Evolutionary conservation across 1,140 invertebrate species (phyloP), one percentile per base, ranked within the genome.

Genomic region (Oryctes rhinoceros): DNA sequence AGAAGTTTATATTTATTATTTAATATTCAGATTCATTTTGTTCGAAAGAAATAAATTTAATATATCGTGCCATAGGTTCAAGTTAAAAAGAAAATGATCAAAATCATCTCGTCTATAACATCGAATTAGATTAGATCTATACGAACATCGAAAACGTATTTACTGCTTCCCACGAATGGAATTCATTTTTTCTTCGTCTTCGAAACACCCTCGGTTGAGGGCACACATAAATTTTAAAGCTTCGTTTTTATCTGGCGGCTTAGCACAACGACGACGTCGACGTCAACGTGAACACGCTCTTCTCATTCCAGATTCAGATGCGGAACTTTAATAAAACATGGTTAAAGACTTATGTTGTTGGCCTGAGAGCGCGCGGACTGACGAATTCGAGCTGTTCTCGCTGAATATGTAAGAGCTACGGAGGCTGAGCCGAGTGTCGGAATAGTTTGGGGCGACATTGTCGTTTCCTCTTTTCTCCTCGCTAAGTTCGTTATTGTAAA

Each of bases 291-390:
- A 37, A 71, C 24, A 35, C 11, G 20, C 35, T 24, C 65, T 71
- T 24, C 35, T 71, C 65, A 71, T 71, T 71, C 65, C 65, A 24
- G 65, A 71, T 71, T 71, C 65, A 71, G 65, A 71, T 62, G 65
- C 65, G 65, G 65, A 71, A 71, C 65, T 71, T 71, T 71, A 71
- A 71, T 71, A 71, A 71, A 71, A 71, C 65, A 71, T 71, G 24
- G 65, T 37, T 71, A 71, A 71, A 71, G 65, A 71, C 65, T 62
- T 62, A 71, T 71, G 65, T 71, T 71, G 65, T 71, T 71, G 65
- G 65, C 5, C 65, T 37, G 24, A 71, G 65, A 35, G 65, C 24
- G 65, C 13, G 65, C 65, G 24, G 35, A 9, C 11, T 37, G 65
- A 24, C 65, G 65, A 71, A 71, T 71, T 71, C 65, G 20, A 71